Evolutionary conservation across 2,797 vertebrate genomes (phyloP), one percentile per base, ranked within the genome.

Genomic region (Bradypodion ventrale): DNA sequence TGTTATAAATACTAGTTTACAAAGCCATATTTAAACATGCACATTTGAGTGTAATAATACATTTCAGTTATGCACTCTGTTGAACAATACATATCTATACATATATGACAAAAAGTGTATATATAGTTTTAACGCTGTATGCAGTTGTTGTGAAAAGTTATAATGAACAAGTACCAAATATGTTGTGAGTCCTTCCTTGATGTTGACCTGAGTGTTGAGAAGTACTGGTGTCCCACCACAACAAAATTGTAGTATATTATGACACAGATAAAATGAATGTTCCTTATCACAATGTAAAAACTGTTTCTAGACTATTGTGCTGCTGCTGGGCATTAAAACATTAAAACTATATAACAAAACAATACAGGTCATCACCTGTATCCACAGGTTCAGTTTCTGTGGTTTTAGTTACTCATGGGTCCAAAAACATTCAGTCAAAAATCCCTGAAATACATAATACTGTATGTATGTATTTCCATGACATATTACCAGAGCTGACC

Each of bases 11-110:
- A 95, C 94, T 96, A 95, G 95, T 97, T 97, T 95, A 96, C 96
- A 94, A 98, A 98, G 97, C 97, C 97, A 98, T 97, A 94, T 94
- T 96, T 95, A 94, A 92, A 95, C 93, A 93, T 95, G 95, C 96
- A 96, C 95, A 96, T 92, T 95, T 94, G 89, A 94, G 92, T 94
- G 96, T 96, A 94, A 96, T 93, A n/a, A 93, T 95, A 95, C 91
- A 93, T 95, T 94, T 91, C 93, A 94, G 94, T 93, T 93, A 96
- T 96, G 95, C 91, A 95, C 92, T 93, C 89, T 95, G 93, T 94
- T 93, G 94, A 95, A 93, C 94, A 89, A 89, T 97, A 95, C 97
- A 94, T 94, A 94, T 96, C 94, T 92, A 95, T 87, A 90, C 66
- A 44, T 65, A 21, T 80, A 44, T 96, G 96, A 94, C 94, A 92